A percentile compares a stretch with the other conserved stretches of the same genome.
Conservation (phyloP, 2,797 vertebrate species). For the Platyrinchus mystaceus region DNA sequence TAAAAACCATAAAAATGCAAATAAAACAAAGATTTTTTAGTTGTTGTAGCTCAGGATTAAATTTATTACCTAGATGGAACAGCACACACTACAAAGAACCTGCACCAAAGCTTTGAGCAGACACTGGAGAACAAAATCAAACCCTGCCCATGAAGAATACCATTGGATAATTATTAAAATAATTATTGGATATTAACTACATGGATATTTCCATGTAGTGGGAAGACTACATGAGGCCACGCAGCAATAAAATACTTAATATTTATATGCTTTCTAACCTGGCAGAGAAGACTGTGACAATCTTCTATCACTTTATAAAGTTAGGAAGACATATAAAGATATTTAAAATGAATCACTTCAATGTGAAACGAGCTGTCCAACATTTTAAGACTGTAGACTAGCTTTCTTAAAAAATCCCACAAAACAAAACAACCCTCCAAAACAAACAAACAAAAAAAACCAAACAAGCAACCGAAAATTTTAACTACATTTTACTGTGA, state of each 20-base stretch:
- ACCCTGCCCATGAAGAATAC: not conserved
- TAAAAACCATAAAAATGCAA: not conserved
- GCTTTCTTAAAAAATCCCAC: not conserved
- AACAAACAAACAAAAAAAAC: not conserved
- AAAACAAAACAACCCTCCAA: not conserved
- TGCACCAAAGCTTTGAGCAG: not conserved
- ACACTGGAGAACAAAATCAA: not conserved
- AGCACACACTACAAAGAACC: not conserved
- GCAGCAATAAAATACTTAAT: not conserved
- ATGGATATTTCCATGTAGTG: not conserved
- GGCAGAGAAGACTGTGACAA: not conserved
- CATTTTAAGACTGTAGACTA: not conserved
- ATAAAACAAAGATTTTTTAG: not conserved
- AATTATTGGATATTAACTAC: not conserved
- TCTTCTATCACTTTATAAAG: not conserved
- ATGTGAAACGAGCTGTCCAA: not conserved
- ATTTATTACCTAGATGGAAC: not conserved
- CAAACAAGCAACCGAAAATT: not conserved
- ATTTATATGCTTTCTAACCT: not conserved
- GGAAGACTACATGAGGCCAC: not conserved
- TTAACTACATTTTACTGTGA: not conserved
- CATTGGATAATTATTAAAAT: not conserved
- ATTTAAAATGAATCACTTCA: not conserved
- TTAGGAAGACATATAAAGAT: not conserved
- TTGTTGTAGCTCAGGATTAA: not conserved